These are phyloP conservation scores for Artemisiospiza belli DNA, from an alignment of 2,113 vertebrate species.

Conservation along the genomic window DNA sequence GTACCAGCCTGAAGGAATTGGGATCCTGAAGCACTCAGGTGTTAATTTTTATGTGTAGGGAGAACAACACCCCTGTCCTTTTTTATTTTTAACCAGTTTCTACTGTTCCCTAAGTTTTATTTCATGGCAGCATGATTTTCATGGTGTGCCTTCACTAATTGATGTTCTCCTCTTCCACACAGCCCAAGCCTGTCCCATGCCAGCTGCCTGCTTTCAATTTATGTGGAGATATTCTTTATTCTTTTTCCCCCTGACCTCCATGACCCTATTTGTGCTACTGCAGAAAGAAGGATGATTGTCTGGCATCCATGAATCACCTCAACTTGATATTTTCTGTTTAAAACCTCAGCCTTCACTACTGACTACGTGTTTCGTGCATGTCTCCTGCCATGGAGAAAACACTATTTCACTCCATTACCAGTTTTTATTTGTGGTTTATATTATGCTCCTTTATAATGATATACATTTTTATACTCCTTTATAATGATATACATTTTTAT, in stretches of 20 bases:
- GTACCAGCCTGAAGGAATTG: fast-evolving
- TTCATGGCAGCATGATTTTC: not conserved
- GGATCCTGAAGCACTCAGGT: not conserved
- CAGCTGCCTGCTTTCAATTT: slow-evolving; percentile 19
- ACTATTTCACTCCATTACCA: not conserved
- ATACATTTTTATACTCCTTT: not conserved
- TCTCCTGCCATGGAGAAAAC: not conserved
- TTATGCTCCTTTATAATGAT: not conserved
- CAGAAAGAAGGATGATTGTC: slow-evolving; percentile 2
- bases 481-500: not conserved
- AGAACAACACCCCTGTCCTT: not conserved
- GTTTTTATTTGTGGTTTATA: not conserved
- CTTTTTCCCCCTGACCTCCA: not conserved
- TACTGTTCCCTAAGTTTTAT: not conserved
- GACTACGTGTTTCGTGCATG: fast-evolving
- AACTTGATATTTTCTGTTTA: not conserved
- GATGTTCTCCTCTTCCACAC: not conserved
- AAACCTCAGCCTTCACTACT: not conserved
- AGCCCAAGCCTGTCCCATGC: not conserved
- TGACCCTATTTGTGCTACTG: slow-evolving; percentile 16
- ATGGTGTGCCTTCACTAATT: not conserved
- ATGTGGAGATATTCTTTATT: slow-evolving; percentile 11
- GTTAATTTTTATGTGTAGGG: not conserved
- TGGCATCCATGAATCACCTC: not conserved
- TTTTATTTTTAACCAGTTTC: not conserved